phyloP scores from a whole-genome alignment of 2,797 vertebrate genomes.

The Rousettus madagascariensis region DNA sequence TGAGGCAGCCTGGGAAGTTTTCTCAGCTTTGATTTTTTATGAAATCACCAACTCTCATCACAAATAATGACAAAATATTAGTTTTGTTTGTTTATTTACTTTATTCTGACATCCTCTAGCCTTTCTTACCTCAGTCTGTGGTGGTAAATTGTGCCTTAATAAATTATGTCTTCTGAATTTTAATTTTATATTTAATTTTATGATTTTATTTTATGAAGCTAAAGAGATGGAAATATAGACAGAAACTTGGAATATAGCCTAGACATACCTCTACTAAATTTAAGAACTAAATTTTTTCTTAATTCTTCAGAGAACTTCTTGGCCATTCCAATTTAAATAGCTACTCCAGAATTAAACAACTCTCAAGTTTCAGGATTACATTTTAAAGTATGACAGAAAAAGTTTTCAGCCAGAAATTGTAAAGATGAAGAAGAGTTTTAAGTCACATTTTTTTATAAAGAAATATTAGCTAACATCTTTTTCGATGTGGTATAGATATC shows the following conservation, averaged over 20 bases:
- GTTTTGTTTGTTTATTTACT: neutral
- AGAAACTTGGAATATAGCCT: neutral
- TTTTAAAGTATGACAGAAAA: neutral
- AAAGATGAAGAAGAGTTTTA: neutral
- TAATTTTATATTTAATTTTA: neutral
- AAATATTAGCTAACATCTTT: neutral
- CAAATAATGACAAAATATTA: neutral
- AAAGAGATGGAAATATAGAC: neutral
- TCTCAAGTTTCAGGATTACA: neutral
- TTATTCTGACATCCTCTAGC: neutral
- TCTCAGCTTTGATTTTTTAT: neutral
- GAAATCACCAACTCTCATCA: neutral
- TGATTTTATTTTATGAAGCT: neutral
- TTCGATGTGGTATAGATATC: neutral
- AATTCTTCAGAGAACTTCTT: neutral
- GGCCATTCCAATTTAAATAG: neutral
- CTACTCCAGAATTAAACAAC: neutral
- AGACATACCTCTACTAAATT: neutral
- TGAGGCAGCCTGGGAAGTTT: neutral
- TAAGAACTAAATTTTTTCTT: neutral
- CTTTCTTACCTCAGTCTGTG: neutral
- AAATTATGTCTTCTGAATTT: neutral
- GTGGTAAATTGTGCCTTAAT: neutral
- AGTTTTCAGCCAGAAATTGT: neutral
- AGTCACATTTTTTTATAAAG: neutral